Conservation (phyloP, 2,888 invertebrate genomes). For the Oscheius myriophilus region DNA sequence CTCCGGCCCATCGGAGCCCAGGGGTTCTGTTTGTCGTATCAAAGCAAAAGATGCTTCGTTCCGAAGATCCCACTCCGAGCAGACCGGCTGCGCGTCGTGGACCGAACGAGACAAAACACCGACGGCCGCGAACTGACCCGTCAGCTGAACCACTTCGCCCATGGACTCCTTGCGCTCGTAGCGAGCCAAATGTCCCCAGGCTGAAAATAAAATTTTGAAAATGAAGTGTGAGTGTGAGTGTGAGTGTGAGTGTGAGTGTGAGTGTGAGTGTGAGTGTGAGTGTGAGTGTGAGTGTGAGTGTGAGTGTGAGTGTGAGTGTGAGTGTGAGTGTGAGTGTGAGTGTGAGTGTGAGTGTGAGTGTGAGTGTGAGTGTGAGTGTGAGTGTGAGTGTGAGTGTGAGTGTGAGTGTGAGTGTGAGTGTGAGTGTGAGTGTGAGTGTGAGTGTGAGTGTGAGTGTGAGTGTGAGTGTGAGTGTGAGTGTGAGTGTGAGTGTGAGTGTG, state of each 20-base stretch:
- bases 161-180: slow-evolving; percentile 66
- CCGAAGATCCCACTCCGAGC: slow-evolving; percentile 61
- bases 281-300: background rate
- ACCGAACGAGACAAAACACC: slow-evolving; percentile 53
- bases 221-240: background rate
- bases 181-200: slow-evolving; percentile 66
- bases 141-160: slow-evolving; percentile 63
- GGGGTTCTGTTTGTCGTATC: slow-evolving; percentile 63
- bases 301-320: background rate
- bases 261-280: background rate
- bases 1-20: slow-evolving; percentile 60
- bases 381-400: background rate
- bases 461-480: background rate
- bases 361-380: background rate
- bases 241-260: background rate
- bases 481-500: background rate
- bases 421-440: background rate
- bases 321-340: background rate
- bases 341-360: background rate
- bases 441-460: background rate
- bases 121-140: slow-evolving; percentile 63
- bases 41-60: slow-evolving; percentile 66
- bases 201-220: slow-evolving; percentile 40
- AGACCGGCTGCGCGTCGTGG: slow-evolving; percentile 67
- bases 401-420: background rate